These are phyloP conservation scores for Diarsia dahlii DNA, from an alignment of 2,888 invertebrate species.

Conservation along the genomic window DNA sequence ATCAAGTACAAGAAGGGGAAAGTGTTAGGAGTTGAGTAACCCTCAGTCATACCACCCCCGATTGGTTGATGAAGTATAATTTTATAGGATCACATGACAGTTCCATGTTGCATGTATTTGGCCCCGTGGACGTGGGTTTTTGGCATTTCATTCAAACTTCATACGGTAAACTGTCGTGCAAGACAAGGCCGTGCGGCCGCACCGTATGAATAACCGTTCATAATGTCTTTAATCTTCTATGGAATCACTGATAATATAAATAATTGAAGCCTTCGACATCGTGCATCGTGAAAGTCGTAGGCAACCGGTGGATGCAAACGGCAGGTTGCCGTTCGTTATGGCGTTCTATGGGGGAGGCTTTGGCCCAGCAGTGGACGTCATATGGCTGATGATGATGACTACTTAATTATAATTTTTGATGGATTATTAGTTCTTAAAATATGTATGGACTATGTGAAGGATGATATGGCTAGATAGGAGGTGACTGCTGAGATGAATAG, in stretches of 20 bases:
- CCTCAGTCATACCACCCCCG: not conserved
- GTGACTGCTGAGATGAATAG: no score
- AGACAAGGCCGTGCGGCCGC: not conserved
- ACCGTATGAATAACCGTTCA: not conserved
- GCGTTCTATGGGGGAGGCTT: no score
- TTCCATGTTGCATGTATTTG: not conserved
- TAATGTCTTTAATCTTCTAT: not conserved
- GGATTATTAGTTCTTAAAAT: not conserved
- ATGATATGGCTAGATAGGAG: no score
- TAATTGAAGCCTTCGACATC: no score
- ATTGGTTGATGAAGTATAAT: not conserved
- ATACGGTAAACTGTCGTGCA: not conserved
- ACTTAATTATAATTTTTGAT: not conserved
- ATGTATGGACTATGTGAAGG: no score
- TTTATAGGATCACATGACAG: not conserved
- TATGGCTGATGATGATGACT: no score
- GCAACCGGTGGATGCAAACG: no score
- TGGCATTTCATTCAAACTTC: not conserved
- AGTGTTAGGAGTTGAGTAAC: not conserved
- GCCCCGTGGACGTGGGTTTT: no score
- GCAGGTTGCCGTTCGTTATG: no score
- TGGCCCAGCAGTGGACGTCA: no score
- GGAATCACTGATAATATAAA: not conserved
- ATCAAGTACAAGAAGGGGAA: slow-evolving; percentile 15
- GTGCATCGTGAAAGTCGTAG: no score